These are phyloP conservation scores for Megalonaias nervosa DNA, from an alignment of 1,140 invertebrate genomes.

Conservation along the genomic window DNA sequence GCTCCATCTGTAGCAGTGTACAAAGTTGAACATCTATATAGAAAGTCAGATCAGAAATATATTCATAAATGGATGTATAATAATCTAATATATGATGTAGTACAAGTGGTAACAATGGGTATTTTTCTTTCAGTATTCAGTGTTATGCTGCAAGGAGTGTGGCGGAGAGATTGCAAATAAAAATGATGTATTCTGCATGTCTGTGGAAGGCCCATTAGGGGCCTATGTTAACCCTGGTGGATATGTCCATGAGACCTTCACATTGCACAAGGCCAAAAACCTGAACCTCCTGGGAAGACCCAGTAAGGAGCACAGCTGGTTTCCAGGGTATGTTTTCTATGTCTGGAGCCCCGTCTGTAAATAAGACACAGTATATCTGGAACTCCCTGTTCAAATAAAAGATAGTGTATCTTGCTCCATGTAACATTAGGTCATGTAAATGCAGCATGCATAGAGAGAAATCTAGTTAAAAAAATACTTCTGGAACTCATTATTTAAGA, in stretches of 20 bases:
- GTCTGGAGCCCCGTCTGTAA: not conserved
- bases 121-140: conserved; percentile 73
- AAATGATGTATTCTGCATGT: conserved; percentile 85
- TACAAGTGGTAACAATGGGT: not conserved
- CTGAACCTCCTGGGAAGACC: conserved; percentile 75
- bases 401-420: no score
- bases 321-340: conserved; percentile 80
- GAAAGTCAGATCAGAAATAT: no score
- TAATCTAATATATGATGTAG: no score
- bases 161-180: conserved; percentile 77
- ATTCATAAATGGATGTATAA: no score
- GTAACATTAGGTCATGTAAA: no score
- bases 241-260: conserved; percentile 86
- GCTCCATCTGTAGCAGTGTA: no score
- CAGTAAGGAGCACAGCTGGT: conserved; percentile 86
- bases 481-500: no score
- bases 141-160: conserved; percentile 80
- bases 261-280: conserved; percentile 78
- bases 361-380: not conserved
- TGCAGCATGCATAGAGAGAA: no score
- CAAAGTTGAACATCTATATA: no score
- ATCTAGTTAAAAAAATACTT: no score
- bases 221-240: conserved; percentile 88
- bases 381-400: not conserved
- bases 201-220: conserved; percentile 83